A percentile compares a stretch with the other conserved stretches of the same genome.
phyloP scores from a whole-genome alignment of 64 coral and sea anemone genomes.

The Montipora efflorescens region DNA sequence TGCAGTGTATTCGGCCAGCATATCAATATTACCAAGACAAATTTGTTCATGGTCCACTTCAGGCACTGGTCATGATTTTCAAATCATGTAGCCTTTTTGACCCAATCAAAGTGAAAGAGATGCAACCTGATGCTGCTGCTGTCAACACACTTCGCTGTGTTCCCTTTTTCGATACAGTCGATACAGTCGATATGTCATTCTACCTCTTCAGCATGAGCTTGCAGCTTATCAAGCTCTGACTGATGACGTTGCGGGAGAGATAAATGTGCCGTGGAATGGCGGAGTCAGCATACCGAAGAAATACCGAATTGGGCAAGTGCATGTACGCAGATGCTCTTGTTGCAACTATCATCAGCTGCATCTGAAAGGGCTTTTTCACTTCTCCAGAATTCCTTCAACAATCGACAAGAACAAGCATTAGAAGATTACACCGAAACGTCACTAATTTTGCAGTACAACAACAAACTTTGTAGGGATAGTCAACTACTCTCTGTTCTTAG shows the following conservation, averaged over 20 bases:
- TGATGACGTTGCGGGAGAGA: neutral
- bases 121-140: constrained; percentile 56
- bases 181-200: constrained; percentile 26
- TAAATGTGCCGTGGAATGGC: constrained; percentile 26
- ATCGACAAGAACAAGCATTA: constrained; percentile 34
- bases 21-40: constrained; percentile 55
- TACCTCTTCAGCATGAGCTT: neutral
- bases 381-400: constrained; percentile 53
- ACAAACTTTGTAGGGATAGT: constrained; percentile 4
- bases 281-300: constrained; percentile 35
- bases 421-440: constrained; percentile 70
- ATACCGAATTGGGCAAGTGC: constrained; percentile 23
- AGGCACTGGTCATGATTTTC: constrained; percentile 63
- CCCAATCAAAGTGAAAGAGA: constrained; percentile 38
- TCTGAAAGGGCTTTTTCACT: constrained; percentile 53
- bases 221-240: constrained; percentile 22
- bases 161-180: constrained; percentile 7
- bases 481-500: neutral
- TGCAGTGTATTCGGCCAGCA: constrained; percentile 50
- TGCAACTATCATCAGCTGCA: constrained; percentile 58
- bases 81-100: constrained; percentile 59
- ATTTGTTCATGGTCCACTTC: constrained; percentile 49
- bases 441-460: constrained; percentile 60
- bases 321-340: constrained; percentile 35
- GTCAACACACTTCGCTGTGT: constrained; percentile 33